A percentile compares a stretch with the other conserved stretches of the same genome.
Evolutionary conservation across 2,797 vertebrate species (phyloP).

Genomic region (Streptopelia turtur): DNA sequence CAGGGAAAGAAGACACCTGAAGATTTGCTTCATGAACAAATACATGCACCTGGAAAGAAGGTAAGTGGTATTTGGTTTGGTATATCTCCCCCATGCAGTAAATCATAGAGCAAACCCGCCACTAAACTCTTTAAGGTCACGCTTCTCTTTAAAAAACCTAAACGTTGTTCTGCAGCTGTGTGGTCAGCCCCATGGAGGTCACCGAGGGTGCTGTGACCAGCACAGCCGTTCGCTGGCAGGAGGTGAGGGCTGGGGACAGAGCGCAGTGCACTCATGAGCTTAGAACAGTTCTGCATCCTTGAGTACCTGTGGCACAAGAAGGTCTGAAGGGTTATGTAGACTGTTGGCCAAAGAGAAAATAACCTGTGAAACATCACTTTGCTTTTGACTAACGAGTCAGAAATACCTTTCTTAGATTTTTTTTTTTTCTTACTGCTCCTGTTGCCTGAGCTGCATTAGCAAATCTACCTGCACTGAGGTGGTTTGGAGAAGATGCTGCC

Average conservation of each 20-base stretch:
- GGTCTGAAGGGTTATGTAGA: background rate
- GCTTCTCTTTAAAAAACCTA: too few relatives aligned
- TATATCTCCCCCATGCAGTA: too few relatives aligned
- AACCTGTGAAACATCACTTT: background rate
- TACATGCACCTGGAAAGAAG: too few relatives aligned
- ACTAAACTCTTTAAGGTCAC: too few relatives aligned
- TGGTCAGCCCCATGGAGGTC: background rate
- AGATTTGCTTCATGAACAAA: too few relatives aligned
- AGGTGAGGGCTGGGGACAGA: background rate
- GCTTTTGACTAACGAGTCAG: background rate
- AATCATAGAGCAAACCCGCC: too few relatives aligned
- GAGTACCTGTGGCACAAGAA: background rate
- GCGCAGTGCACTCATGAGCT: background rate
- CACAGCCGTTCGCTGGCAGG: background rate
- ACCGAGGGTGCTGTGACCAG: fast-evolving
- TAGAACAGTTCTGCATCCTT: background rate
- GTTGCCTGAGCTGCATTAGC: background rate
- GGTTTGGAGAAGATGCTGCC: background rate
- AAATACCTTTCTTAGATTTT: background rate
- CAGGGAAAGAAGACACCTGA: too few relatives aligned
- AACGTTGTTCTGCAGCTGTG: too few relatives aligned
- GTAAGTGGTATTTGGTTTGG: too few relatives aligned
- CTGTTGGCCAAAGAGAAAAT: background rate
- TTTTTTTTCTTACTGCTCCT: background rate
- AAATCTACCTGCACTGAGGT: background rate